phyloP scores from a whole-genome alignment of 2,113 vertebrate genomes.

The Pteropus alecto region DNA sequence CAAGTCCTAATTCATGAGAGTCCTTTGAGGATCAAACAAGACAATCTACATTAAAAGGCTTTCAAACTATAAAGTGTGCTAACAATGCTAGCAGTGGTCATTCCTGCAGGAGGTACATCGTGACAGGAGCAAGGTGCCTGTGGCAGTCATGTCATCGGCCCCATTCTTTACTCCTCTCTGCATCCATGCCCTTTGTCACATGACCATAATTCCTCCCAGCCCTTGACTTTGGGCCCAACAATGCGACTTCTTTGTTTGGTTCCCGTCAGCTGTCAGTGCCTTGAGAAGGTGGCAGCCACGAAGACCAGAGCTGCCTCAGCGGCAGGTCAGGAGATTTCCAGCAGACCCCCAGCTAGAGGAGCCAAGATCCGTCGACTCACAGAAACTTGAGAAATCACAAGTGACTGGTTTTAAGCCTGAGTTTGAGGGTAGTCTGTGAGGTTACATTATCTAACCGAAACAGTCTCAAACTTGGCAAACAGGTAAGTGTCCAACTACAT shows the following conservation, averaged over 20 bases:
- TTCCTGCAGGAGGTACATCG: not conserved
- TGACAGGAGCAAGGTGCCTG: not conserved
- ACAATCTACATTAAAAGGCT: not conserved
- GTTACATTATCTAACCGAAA: not conserved
- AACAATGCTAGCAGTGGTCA: not conserved
- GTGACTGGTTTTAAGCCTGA: not conserved
- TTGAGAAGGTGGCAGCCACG: not conserved
- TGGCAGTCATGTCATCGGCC: not conserved
- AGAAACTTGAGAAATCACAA: not conserved
- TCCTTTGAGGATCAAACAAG: not conserved
- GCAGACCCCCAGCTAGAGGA: not conserved
- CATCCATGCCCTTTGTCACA: not conserved
- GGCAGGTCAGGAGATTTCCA: not conserved
- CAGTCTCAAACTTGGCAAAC: not conserved
- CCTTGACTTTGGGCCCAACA: not conserved
- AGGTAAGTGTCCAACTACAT: not conserved
- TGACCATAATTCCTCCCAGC: not conserved
- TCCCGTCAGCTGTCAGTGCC: not conserved
- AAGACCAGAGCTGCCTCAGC: not conserved
- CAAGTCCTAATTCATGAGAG: not conserved
- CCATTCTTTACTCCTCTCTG: not conserved
- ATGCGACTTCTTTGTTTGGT: not conserved
- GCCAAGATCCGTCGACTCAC: not conserved
- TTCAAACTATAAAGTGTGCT: not conserved
- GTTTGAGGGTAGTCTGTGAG: not conserved